Evolutionary conservation across 2,797 vertebrate species (phyloP), one percentile per base, ranked within the genome.

Genomic region (Coilia nasus): DNA sequence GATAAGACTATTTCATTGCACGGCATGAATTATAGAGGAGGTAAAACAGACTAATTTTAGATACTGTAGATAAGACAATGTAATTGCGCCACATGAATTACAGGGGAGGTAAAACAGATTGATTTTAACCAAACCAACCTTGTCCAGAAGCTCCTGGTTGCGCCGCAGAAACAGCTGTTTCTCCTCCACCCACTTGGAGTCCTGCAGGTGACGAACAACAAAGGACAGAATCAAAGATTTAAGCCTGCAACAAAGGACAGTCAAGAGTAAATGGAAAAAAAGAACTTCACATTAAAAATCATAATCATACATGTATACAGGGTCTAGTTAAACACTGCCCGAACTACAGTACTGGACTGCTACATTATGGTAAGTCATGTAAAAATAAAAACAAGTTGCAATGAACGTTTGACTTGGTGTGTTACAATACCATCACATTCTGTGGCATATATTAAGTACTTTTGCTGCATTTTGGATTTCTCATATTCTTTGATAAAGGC

Each of bases 161-260:
- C 98, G 95, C 87, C 97, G 96, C 90, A 99, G 93, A 93, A 99
- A 99, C 87, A 98, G 96, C 90, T 99, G 98, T 90, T 99, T 99
- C 93, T 99, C 98, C 92, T 99, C 98, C 88, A 99, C 98, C 98
- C 98, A 99, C 91, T 96, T 98, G 0, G 98, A 99, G 90, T 99
- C 98, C 98, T 99, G 92, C 21, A 3, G 44, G 0, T 60, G 23
- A 50, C 78, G 47, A 90, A 71, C 28, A 71, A 15, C 57, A 54
- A 7, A 54, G 14, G 14, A 54, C 50, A 54, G 7, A 54, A 54
- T 10, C 50, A 54, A 54, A 54, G 2, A 54, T 54, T 54, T 54
- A 2, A 41, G 5, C 2, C 35, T 41, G 35, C 35, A 41, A 41
- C 35, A 41, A 41, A 41, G 2, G 2, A 41, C 2, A 41, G 35